Evolutionary conservation across 2,888 invertebrate genomes (phyloP), one percentile per base, ranked within the genome.

Genomic region (Perizoma affinitatum): DNA sequence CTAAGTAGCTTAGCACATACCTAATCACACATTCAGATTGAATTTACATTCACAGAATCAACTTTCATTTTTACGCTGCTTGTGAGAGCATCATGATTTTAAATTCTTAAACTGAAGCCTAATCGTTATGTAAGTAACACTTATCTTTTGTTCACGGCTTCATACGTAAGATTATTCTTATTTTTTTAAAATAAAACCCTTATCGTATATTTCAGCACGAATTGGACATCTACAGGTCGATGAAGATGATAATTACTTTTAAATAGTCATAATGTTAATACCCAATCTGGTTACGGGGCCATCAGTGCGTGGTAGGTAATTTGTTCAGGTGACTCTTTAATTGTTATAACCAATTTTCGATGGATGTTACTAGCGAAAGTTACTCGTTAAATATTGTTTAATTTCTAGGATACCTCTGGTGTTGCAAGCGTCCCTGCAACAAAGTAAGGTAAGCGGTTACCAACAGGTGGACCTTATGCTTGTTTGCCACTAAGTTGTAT

Each of bases 31-130:
- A 43, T 51, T 38, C 38, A 60, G 47, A 55, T 61, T 41, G 44
- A n/a, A 56, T 52, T 56, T 41, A 53, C 48, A 56, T 61, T 61
- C 56, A 61, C n/a, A 44, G 11, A 52, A 44, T 48, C 48, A 61
- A 61, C 57, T 50, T 44, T 40, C 48, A 47, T 47, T 46, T 61
- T 55, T 56, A 22, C 45, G 35, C 38, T 52, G 42, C 55, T 46
- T 56, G 33, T 48, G 41, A 60, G 50, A 54, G 51, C 10, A 42
- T 34, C 9, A 38, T 45, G 33, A 45, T 33, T 45, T 45, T 22
- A 7, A 33, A 45, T 45, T 33, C 22, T 33, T 1, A 33, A 45
- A 7, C 8, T 45, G 45, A 22, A 22, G 22, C 22, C 22, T 22
- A 22, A 22, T 22, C 22, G 22, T 22, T 22, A 22, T 3, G 22